Evolutionary conservation across 2,797 vertebrate species (phyloP), one percentile per base, ranked within the genome.

Genomic region (Poeciliopsis infans): DNA sequence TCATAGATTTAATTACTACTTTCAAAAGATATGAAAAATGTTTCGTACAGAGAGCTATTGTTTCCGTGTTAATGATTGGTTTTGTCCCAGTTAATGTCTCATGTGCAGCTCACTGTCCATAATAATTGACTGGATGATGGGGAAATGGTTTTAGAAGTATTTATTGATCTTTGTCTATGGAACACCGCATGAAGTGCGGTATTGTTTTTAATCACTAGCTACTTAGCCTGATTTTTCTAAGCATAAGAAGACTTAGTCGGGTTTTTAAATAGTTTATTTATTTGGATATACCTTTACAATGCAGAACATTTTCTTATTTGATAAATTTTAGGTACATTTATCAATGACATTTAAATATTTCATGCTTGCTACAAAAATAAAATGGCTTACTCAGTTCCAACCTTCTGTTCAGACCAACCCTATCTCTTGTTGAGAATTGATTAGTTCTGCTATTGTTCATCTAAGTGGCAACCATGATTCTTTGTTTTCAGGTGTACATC

Each of bases 401-500:
- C 61, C 15, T 7, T 71, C 70, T 45, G n/a, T 46, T 25, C 6
- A 7, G 20, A 81, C 72, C 59, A 71, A 55, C 72, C 73, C 83
- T 85, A 81, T 84, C 75, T 79, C 79, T 77, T 81, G 75, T 74
- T 66, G 57, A 88, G 79, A 85, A 89, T 84, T 85, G 85, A 90
- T 85, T 73, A 77, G 80, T 86, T 43, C 76, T 10, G 73, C 73
- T 69, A 92, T 89, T 91, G 88, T 91, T 84, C 73, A n/a, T 72
- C 82, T 81, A 84, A 83, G 85, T 75, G 45, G 57, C 81, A 74
- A 33, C 78, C 39, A 80, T 86, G 89, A 88, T 80, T 77, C 86
- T 88, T 90, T 64, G 82, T 90, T 89, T 94, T 74, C 78, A 83
- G 72, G 43, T 89, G 87, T 77, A 87, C 82, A 87, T 85, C 47